phyloP scores from a whole-genome alignment of 2,113 vertebrate genomes.

The Dipodomys spectabilis region DNA sequence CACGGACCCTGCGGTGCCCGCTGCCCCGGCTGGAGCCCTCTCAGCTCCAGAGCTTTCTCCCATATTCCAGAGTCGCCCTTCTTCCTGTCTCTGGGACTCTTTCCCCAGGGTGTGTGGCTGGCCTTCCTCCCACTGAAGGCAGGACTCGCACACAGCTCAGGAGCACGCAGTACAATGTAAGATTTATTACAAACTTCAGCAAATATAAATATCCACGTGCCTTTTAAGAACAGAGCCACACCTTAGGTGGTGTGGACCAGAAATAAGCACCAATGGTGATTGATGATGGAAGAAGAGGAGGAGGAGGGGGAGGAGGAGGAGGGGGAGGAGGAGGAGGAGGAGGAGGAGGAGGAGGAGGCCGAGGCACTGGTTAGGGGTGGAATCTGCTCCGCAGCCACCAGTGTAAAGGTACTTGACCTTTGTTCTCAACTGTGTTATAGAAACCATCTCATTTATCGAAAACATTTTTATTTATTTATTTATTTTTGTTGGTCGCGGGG shows the following conservation, averaged over 20 bases:
- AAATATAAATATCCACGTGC: constrained; percentile 83
- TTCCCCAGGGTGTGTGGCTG: too few species aligned
- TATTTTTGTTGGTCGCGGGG: too few species aligned
- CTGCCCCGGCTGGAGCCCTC: fast-evolving
- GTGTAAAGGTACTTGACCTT: not conserved
- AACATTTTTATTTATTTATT: too few species aligned
- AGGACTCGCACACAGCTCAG: not conserved
- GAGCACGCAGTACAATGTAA: constrained; percentile 63
- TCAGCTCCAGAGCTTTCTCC: not conserved
- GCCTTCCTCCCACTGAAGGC: fast-evolving
- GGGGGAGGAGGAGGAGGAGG: not conserved
- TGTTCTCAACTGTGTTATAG: not conserved
- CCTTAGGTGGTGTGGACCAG: not conserved
- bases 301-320: not conserved
- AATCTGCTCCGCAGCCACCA: not conserved
- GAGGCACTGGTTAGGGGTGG: too few species aligned
- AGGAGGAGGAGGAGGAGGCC: too few species aligned
- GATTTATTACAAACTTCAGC: constrained; percentile 83
- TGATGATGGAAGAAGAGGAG: not conserved
- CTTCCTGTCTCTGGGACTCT: not conserved
- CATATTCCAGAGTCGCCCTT: not conserved
- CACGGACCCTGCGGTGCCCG: not conserved
- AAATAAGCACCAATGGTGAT: constrained; percentile 40
- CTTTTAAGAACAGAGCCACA: constrained; percentile 3
- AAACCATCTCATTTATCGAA: too few species aligned